A percentile compares a stretch with the other conserved stretches of the same genome.
Conservation (phyloP, 92 coral and sea anemone species). For the Pocillopora meandrina region DNA sequence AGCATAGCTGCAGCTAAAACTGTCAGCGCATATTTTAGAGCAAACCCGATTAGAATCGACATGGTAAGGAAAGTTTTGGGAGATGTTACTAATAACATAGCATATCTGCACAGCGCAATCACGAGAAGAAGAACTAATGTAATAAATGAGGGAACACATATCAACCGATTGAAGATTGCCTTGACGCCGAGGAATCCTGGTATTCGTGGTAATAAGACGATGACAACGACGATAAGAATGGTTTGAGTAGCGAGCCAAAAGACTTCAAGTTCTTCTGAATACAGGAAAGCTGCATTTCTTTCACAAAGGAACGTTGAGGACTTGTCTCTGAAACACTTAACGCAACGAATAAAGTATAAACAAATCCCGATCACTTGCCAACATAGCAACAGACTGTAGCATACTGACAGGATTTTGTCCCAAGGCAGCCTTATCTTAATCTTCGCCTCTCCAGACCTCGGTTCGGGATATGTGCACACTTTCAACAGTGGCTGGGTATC, state of each 20-base stretch:
- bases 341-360: conserved; percentile 5
- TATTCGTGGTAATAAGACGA: background rate
- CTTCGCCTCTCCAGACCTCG: background rate
- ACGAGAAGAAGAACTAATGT: background rate
- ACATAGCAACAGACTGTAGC: background rate
- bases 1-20: background rate
- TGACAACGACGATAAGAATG: background rate
- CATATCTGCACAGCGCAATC: background rate
- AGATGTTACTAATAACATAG: background rate
- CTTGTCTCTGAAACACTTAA: background rate
- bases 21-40: background rate
- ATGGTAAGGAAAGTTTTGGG: background rate
- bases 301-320: conserved; percentile 9
- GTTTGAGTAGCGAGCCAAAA: background rate
- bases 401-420: background rate
- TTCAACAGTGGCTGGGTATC: background rate
- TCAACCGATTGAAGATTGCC: background rate
- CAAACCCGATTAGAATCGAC: background rate
- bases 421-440: background rate
- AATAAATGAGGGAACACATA: background rate
- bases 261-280: background rate
- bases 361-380: conserved; percentile 10
- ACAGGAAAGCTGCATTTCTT: conserved; percentile 1
- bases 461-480: background rate
- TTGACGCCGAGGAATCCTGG: conserved; percentile 1